Conservation (phyloP, 1,140 invertebrate genomes). For the Ridgeia piscesae region DNA sequence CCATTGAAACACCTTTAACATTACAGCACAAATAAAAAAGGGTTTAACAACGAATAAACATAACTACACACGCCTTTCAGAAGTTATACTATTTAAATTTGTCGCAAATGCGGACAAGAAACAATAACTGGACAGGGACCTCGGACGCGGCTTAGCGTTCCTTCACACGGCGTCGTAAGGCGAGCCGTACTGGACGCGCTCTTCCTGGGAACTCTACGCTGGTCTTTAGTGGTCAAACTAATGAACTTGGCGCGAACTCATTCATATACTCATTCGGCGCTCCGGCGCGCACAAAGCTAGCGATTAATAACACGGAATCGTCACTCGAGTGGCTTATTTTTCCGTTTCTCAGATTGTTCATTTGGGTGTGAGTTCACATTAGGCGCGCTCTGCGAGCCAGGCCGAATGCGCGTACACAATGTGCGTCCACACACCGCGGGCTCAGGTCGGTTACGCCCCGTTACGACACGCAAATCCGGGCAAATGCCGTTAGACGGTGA, state of each 20-base stretch:
- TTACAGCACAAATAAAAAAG: no score
- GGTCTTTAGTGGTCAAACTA: not conserved
- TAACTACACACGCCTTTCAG: not conserved
- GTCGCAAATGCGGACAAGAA: not conserved
- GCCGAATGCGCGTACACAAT: not conserved
- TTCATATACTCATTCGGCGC: not conserved
- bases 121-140: not conserved
- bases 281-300: not conserved
- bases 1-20: no score
- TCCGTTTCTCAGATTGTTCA: slow-evolving; percentile 1
- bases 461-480: not conserved
- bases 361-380: not conserved
- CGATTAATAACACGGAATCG: not conserved
- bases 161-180: not conserved
- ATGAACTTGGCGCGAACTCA: not conserved
- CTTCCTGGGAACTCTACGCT: not conserved
- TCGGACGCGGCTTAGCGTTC: not conserved
- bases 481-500: not conserved
- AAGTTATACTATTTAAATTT: not conserved
- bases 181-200: not conserved
- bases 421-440: not conserved
- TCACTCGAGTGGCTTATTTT: not conserved
- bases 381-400: not conserved
- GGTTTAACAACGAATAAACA: not conserved
- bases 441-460: not conserved